These are phyloP conservation scores for Chymomyza fuscimana DNA, from an alignment of 2,888 invertebrate species.

Conservation along the genomic window DNA sequence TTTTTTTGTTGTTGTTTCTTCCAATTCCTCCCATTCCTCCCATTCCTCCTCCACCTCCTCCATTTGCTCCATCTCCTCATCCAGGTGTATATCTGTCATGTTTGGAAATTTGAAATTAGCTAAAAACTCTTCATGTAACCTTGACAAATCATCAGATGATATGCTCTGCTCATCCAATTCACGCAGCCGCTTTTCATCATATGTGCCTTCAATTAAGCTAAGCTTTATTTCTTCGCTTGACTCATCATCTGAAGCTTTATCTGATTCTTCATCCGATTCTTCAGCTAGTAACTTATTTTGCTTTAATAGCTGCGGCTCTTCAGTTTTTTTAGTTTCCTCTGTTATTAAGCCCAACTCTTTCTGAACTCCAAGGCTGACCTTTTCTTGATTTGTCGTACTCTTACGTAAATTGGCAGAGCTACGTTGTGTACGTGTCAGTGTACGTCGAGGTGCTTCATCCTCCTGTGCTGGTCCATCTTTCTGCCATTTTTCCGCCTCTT, in stretches of 20 bases:
- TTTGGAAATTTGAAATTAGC: slow-evolving; percentile 33
- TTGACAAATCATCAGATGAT: slow-evolving; percentile 27
- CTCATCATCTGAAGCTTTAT: neutral
- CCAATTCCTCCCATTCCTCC: neutral
- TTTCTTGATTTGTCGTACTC: too few relatives aligned
- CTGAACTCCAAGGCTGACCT: too few relatives aligned
- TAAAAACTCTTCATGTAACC: slow-evolving; percentile 17
- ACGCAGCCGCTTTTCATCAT: neutral
- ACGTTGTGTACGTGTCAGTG: too few relatives aligned
- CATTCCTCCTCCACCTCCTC: slow-evolving; percentile 1
- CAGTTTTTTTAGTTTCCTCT: neutral
- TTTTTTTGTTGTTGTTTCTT: neutral
- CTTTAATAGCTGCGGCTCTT: too few relatives aligned
- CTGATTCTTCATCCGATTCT: neutral
- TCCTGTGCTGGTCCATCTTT: too few relatives aligned
- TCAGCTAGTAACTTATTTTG: neutral
- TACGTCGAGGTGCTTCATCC: too few relatives aligned
- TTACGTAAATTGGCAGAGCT: too few relatives aligned
- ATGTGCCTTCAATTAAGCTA: neutral
- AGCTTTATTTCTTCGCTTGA: neutral
- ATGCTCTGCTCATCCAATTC: neutral
- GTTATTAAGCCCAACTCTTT: too few relatives aligned
- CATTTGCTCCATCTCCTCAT: neutral
- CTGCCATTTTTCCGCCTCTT: too few relatives aligned
- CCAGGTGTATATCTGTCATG: slow-evolving; percentile 28